Evolutionary conservation across 1,140 invertebrate species (phyloP).

Genomic region (Bactericera cockerelli): DNA sequence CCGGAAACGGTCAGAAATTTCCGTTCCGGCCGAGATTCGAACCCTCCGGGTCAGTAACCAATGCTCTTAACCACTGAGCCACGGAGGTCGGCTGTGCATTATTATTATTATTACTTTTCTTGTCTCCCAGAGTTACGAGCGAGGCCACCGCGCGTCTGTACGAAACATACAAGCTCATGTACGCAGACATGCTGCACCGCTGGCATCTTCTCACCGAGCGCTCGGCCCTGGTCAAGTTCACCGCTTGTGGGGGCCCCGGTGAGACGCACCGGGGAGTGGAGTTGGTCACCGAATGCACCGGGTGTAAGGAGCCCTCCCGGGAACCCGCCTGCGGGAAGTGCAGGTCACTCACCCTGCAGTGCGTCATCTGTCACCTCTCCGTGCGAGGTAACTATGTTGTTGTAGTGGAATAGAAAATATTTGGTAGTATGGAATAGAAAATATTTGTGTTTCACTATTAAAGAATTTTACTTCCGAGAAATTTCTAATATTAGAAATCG

Average conservation of each 20-base stretch:
- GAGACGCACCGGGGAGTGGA: slow-evolving; percentile 53
- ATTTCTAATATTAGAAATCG: no score
- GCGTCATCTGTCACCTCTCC: slow-evolving; percentile 68
- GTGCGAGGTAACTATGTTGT: slow-evolving; percentile 69
- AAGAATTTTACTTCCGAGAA: no score
- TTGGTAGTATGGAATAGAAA: no score
- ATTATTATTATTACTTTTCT: no score
- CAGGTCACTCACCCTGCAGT: slow-evolving; percentile 51
- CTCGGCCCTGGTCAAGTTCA: slow-evolving; percentile 67
- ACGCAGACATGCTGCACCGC: slow-evolving; percentile 75
- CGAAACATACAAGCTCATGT: slow-evolving; percentile 71
- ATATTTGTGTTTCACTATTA: no score
- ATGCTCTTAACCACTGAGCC: no score
- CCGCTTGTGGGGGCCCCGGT: slow-evolving; percentile 33
- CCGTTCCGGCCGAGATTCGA: no score
- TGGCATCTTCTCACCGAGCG: slow-evolving; percentile 68
- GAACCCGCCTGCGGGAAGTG: slow-evolving; percentile 49
- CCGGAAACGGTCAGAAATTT: no score
- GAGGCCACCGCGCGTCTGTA: slow-evolving; percentile 44
- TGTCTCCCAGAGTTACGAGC: slow-evolving; percentile 33
- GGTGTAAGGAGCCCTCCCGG: slow-evolving; percentile 41
- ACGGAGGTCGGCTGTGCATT: no score
- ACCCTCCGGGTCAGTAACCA: no score
- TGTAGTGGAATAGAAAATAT: slow-evolving; percentile 7
- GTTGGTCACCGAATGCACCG: slow-evolving; percentile 54